A percentile compares a stretch with the other conserved stretches of the same genome.
These are phyloP conservation scores for Aspidiotus destructor DNA, from an alignment of 2,888 invertebrate genomes.

Conservation along the genomic window DNA sequence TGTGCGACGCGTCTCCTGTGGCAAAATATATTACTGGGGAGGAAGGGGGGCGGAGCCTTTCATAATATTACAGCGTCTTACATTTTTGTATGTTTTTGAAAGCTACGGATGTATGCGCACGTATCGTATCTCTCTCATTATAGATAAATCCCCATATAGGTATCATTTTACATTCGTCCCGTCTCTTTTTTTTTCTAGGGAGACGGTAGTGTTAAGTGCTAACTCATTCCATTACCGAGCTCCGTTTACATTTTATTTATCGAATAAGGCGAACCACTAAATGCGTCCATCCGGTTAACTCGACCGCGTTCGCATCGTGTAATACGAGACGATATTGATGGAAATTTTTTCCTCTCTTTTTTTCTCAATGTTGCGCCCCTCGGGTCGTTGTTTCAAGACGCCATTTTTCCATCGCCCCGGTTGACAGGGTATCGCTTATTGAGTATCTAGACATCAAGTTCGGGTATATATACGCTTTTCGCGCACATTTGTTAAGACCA, in stretches of 20 bases:
- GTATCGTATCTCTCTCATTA: no score
- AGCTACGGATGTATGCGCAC: no score
- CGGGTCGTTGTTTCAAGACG: background rate
- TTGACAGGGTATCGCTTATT: background rate
- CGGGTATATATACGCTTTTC: background rate
- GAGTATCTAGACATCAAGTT: slow-evolving; percentile 8
- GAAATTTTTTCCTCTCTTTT: slow-evolving; percentile 13
- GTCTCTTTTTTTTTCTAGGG: no score
- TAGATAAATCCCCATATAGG: no score
- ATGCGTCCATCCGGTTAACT: slow-evolving; percentile 29
- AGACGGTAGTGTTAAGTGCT: slow-evolving; percentile 13
- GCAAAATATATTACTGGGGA: no score
- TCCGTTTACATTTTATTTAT: slow-evolving; percentile 24
- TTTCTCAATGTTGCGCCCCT: background rate
- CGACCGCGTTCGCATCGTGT: background rate
- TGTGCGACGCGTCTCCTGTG: no score
- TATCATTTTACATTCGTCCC: no score
- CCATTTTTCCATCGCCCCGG: slow-evolving; percentile 15
- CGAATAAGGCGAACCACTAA: slow-evolving; percentile 12
- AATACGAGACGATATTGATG: slow-evolving; percentile 19
- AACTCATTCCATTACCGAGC: slow-evolving; percentile 30
- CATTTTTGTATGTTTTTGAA: no score
- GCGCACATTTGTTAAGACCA: background rate
- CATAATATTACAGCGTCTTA: no score
- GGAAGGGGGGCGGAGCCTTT: no score